Evolutionary conservation across 2,113 vertebrate species (phyloP).

Genomic region (Pelobates fuscus): DNA sequence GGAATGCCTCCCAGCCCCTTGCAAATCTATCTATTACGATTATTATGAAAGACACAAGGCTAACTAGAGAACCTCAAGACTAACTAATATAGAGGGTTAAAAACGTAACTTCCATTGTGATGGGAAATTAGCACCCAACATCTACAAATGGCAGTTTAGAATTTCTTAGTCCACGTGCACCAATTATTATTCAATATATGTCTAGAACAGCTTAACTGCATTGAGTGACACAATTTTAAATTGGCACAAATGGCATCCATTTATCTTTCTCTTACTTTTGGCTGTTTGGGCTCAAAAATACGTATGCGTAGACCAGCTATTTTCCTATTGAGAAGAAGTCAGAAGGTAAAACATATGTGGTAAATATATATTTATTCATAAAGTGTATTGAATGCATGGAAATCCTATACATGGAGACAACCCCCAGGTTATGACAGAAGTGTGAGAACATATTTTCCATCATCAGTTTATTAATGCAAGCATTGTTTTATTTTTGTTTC

Average conservation of each 20-base stretch:
- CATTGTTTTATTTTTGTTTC: background rate
- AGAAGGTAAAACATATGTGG: background rate
- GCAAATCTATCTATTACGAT: too few relatives aligned
- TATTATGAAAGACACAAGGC: too few relatives aligned
- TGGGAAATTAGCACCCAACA: too few relatives aligned
- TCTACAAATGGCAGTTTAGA: background rate
- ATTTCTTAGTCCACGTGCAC: background rate
- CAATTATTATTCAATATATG: background rate
- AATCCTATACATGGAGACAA: too few relatives aligned
- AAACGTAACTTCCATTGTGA: too few relatives aligned
- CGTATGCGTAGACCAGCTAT: background rate
- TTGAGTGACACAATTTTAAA: slow-evolving; percentile 16
- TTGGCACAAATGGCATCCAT: slow-evolving; percentile 4
- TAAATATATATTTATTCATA: slow-evolving; percentile 13
- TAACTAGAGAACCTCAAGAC: too few relatives aligned
- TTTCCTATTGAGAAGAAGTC: background rate
- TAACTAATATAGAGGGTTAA: too few relatives aligned
- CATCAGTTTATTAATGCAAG: background rate
- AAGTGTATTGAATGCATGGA: background rate
- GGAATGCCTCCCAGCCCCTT: too few relatives aligned
- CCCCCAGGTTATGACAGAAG: background rate
- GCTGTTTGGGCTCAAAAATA: background rate
- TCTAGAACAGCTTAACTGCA: background rate
- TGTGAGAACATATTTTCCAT: slow-evolving; percentile 19
- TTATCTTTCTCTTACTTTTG: background rate